A percentile compares a stretch with the other conserved stretches of the same genome.
Conservation (phyloP, 2,888 invertebrate genomes). For the Choristoneura rosaceana region DNA sequence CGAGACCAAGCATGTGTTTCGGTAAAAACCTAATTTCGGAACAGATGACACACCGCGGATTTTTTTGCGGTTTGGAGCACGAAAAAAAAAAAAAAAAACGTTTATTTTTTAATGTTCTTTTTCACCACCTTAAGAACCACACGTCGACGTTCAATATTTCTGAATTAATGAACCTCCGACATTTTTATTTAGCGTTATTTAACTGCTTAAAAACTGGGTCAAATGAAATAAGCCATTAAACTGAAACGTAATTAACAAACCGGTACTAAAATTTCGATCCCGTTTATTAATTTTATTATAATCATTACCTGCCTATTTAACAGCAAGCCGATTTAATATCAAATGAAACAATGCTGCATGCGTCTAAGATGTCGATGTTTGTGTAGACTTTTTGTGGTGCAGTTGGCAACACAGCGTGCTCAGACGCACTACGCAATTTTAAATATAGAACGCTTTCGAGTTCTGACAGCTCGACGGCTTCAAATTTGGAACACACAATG, state of each 20-base stretch:
- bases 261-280: not conserved
- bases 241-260: slow-evolving; percentile 16
- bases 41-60: slow-evolving; percentile 23
- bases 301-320: slow-evolving; percentile 32
- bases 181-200: not conserved
- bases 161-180: not conserved
- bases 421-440: slow-evolving; percentile 68
- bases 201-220: slow-evolving; percentile 5
- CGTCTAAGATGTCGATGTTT: slow-evolving; percentile 32
- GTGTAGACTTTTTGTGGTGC: slow-evolving; percentile 49
- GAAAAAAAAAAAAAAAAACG: no score
- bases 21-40: slow-evolving; percentile 38
- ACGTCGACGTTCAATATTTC: not conserved
- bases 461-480: slow-evolving; percentile 61
- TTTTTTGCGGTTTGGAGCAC: slow-evolving; percentile 43
- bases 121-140: slow-evolving; percentile 6
- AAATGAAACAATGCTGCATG: slow-evolving; percentile 39
- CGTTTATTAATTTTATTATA: slow-evolving; percentile 23
- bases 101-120: slow-evolving; percentile 30
- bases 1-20: slow-evolving; percentile 45
- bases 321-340: slow-evolving; percentile 15
- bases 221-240: slow-evolving; percentile 10
- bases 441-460: slow-evolving; percentile 63
- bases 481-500: slow-evolving; percentile 57
- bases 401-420: slow-evolving; percentile 60